phyloP scores from a whole-genome alignment of 2,888 invertebrate species.

The Drosophila mulleri region DNA sequence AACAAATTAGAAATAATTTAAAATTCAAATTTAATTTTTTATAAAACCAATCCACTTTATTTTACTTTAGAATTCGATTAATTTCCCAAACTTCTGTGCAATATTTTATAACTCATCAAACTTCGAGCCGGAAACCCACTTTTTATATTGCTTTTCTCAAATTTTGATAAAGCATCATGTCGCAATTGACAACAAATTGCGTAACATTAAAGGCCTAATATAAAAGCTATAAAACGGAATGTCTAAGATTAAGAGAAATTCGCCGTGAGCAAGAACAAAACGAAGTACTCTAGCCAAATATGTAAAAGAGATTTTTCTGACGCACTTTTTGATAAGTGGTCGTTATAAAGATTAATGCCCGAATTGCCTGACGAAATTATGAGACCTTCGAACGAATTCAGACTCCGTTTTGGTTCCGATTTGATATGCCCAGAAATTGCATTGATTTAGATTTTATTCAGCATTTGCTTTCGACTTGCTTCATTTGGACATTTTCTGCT shows the following conservation, averaged over 20 bases:
- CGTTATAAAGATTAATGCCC: conserved; percentile 49
- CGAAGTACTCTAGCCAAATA: conserved; percentile 24
- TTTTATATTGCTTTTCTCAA: conserved; percentile 2
- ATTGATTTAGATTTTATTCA: conserved; percentile 68
- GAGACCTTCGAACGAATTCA: background rate
- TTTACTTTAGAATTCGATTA: background rate
- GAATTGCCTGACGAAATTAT: conserved; percentile 51
- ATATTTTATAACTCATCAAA: background rate
- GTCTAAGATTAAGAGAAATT: conserved; percentile 27
- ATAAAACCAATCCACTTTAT: background rate
- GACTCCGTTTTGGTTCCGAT: background rate
- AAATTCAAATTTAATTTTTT: background rate
- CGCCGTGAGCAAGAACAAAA: conserved; percentile 14
- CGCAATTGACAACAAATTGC: conserved; percentile 8
- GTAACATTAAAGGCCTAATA: conserved; percentile 3
- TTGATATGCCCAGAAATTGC: conserved; percentile 48
- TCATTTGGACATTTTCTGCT: conserved; percentile 5
- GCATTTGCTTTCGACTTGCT: conserved; percentile 6
- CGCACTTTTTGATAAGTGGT: conserved; percentile 41
- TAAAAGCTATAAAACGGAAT: conserved; percentile 11
- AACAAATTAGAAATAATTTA: too few relatives aligned
- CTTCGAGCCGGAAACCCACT: background rate
- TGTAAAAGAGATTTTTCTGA: conserved; percentile 29
- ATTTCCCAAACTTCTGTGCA: background rate
- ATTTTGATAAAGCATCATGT: background rate